These are phyloP conservation scores for Pocillopora grandis DNA, from an alignment of 92 coral and sea anemone species.

Conservation along the genomic window DNA sequence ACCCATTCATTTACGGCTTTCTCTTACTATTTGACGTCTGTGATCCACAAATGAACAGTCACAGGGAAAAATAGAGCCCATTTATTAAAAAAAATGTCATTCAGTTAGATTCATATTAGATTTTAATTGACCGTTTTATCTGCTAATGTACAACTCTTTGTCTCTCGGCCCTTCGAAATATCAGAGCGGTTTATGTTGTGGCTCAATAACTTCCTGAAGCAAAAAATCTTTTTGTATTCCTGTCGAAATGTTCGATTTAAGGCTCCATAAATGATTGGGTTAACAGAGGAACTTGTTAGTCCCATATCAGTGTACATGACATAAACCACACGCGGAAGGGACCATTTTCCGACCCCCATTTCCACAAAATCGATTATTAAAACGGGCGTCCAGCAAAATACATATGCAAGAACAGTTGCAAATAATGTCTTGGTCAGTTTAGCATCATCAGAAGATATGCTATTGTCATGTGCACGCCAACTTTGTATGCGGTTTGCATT, in stretches of 20 bases:
- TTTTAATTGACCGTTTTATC: too few species aligned
- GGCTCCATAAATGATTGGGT: conserved; percentile 49
- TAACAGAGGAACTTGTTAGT: conserved; percentile 30
- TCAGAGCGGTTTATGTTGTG: background rate
- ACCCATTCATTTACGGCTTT: too few species aligned
- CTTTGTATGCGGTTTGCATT: conserved; percentile 14
- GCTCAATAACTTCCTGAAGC: background rate
- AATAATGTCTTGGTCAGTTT: conserved; percentile 51
- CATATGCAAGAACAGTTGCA: conserved; percentile 43
- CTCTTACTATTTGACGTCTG: too few species aligned
- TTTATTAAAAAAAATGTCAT: too few species aligned
- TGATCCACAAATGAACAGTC: too few species aligned
- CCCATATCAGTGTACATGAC: conserved; percentile 48
- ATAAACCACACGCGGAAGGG: conserved; percentile 51
- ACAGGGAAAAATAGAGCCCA: too few species aligned
- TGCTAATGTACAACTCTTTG: too few species aligned
- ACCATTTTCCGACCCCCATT: conserved; percentile 17
- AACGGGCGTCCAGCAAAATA: conserved; percentile 63
- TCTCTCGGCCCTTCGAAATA: too few species aligned
- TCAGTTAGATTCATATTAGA: too few species aligned
- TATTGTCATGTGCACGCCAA: too few species aligned
- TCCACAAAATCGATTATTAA: conserved; percentile 52
- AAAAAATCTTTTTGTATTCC: conserved; percentile 29
- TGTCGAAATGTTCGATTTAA: conserved; percentile 22
- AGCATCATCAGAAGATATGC: background rate